Conservation (phyloP, 1,140 invertebrate species). For the Coboldia fuscipes region DNA sequence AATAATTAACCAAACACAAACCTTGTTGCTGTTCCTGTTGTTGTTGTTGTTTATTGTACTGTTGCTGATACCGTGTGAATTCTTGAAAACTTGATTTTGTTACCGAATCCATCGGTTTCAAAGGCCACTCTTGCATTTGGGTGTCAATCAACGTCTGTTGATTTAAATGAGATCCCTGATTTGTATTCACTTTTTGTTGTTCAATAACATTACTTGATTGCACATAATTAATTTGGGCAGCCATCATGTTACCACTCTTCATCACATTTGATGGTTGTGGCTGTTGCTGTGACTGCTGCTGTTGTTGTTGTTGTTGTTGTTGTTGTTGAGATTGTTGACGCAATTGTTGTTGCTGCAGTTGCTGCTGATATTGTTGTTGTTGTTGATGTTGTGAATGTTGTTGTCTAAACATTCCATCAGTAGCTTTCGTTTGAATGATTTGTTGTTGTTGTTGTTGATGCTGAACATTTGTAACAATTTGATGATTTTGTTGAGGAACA, state of each 20-base stretch:
- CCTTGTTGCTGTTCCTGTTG: constrained; percentile 4
- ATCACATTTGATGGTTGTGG: constrained; percentile 10
- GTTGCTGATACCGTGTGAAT: constrained; percentile 33
- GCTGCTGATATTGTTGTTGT: constrained; percentile 5
- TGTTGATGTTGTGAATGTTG: constrained; percentile 6
- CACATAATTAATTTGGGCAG: too few species aligned
- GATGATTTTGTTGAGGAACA: constrained; percentile 6
- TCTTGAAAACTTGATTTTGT: constrained; percentile 34
- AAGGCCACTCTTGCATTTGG: constrained; percentile 25
- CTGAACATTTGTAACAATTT: constrained; percentile 4
- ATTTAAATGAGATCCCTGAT: constrained; percentile 10
- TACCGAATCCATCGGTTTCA: constrained; percentile 32
- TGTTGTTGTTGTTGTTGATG: constrained; percentile 10
- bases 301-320: constrained; percentile 12
- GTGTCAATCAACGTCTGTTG: constrained; percentile 24
- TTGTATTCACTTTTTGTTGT: too few species aligned
- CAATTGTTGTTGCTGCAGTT: constrained; percentile 9
- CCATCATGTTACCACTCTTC: too few species aligned
- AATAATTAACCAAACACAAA: too few species aligned
- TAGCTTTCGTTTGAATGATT: constrained; percentile 11
- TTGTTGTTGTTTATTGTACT: constrained; percentile 23
- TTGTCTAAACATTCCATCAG: constrained; percentile 11
- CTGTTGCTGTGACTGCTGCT: constrained; percentile 13
- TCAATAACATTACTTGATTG: too few species aligned
- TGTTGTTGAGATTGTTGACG: constrained; percentile 8